Evolutionary conservation across 2,888 invertebrate genomes (phyloP).

Genomic region (Cyrtodaria siliqua): DNA sequence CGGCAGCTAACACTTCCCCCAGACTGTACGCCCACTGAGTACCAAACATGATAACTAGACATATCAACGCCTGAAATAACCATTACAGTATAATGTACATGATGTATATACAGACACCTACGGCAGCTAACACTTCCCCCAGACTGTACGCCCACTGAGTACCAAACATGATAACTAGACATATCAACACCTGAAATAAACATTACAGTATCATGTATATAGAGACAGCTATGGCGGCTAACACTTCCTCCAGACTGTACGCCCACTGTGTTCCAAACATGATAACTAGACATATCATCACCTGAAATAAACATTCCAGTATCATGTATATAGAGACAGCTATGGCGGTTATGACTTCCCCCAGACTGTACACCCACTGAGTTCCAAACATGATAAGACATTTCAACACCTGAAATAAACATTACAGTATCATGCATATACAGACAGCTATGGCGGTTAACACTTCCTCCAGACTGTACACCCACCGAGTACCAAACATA

Average conservation of each 20-base stretch:
- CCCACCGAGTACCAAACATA: too few species aligned
- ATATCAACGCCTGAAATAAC: slow-evolving; percentile 95
- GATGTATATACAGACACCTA: slow-evolving; percentile 97
- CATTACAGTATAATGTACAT: too few species aligned
- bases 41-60: slow-evolving; percentile 95
- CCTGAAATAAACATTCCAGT: too few species aligned
- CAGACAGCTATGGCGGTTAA: too few species aligned
- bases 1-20: slow-evolving; percentile 92
- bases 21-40: slow-evolving; percentile 98
- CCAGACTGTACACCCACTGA: too few species aligned
- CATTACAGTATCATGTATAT: too few species aligned
- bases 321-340: too few species aligned
- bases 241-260: slow-evolving; percentile 94
- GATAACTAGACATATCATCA: slow-evolving; percentile 93
- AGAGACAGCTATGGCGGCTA: slow-evolving; percentile 94
- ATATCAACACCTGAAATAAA: slow-evolving; percentile 95
- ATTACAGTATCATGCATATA: too few species aligned
- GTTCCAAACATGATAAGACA: too few species aligned
- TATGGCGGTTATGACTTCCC: too few species aligned
- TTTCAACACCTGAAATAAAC: too few species aligned
- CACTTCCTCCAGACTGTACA: too few species aligned
- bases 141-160: slow-evolving; percentile 98
- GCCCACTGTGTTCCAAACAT: slow-evolving; percentile 98
- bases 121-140: slow-evolving; percentile 92
- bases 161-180: slow-evolving; percentile 95